These are phyloP conservation scores for Nycteola revayana DNA, from an alignment of 2,888 invertebrate species.

Conservation along the genomic window DNA sequence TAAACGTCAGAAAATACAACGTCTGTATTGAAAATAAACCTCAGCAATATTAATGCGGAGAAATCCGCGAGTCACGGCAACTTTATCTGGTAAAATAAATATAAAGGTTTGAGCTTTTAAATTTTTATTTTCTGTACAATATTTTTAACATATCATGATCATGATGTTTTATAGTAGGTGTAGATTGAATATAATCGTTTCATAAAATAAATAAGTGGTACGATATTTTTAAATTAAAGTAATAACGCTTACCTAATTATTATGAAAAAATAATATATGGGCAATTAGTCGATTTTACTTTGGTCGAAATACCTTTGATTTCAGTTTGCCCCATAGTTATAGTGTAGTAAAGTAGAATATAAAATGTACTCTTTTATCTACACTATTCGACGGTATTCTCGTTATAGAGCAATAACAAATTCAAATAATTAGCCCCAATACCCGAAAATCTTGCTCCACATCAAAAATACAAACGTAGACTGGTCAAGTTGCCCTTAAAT, in stretches of 20 bases:
- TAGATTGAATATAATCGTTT: constrained; percentile 29
- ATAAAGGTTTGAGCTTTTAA: constrained; percentile 33
- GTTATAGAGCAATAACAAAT: constrained; percentile 23
- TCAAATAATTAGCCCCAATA: constrained; percentile 12
- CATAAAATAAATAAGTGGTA: no score
- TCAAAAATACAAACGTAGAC: constrained; percentile 15
- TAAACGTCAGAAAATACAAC: no score
- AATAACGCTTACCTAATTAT: no score
- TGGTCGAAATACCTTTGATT: no score
- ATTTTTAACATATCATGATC: constrained; percentile 35
- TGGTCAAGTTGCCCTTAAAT: constrained; percentile 20
- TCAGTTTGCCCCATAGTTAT: no score
- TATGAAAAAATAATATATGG: no score
- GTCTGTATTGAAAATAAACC: constrained; percentile 12
- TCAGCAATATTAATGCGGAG: constrained; percentile 8
- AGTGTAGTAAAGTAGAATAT: no score
- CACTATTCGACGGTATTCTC: no score
- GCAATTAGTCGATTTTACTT: no score
- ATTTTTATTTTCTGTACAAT: constrained; percentile 38
- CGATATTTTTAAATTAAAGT: no score
- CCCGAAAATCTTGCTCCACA: constrained; percentile 8
- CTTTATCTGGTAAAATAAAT: constrained; percentile 30
- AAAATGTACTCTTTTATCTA: no score
- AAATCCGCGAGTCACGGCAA: constrained; percentile 20
- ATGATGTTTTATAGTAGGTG: no score